These are phyloP conservation scores for Agriotes lineatus DNA, from an alignment of 2,888 invertebrate genomes.

Conservation along the genomic window DNA sequence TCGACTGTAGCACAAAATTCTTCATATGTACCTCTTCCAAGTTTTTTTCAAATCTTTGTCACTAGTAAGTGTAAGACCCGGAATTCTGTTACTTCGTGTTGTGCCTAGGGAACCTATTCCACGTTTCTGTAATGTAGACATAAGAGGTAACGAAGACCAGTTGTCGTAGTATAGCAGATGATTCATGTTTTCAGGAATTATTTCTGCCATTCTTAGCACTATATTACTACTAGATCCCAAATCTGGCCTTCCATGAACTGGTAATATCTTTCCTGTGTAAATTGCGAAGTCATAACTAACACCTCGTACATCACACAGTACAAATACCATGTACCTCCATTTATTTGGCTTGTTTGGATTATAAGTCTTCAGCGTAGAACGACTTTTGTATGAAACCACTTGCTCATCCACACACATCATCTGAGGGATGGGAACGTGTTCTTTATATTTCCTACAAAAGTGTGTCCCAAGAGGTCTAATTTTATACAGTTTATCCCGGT, in stretches of 20 bases:
- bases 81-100: too few relatives aligned
- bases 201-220: conserved; percentile 1
- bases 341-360: conserved; percentile 29
- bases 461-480: too few relatives aligned
- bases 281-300: conserved; percentile 23
- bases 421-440: conserved; percentile 9
- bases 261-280: neutral
- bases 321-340: conserved; percentile 14
- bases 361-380: conserved; percentile 16
- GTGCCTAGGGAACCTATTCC: too few relatives aligned
- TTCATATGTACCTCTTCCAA: too few relatives aligned
- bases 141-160: neutral
- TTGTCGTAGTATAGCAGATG: conserved; percentile 26
- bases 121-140: too few relatives aligned
- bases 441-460: too few relatives aligned
- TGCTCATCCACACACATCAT: conserved; percentile 27
- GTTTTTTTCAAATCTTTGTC: too few relatives aligned
- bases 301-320: conserved; percentile 4
- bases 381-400: conserved; percentile 18
- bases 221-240: conserved; percentile 16
- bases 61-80: too few relatives aligned
- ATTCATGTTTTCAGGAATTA: conserved; percentile 16
- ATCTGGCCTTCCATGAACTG: conserved; percentile 17
- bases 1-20: too few relatives aligned
- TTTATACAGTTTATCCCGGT: too few relatives aligned